Base-by-base conservation (phyloP, 1,140 invertebrate species). In the Scaptomyza hsui region DNA sequence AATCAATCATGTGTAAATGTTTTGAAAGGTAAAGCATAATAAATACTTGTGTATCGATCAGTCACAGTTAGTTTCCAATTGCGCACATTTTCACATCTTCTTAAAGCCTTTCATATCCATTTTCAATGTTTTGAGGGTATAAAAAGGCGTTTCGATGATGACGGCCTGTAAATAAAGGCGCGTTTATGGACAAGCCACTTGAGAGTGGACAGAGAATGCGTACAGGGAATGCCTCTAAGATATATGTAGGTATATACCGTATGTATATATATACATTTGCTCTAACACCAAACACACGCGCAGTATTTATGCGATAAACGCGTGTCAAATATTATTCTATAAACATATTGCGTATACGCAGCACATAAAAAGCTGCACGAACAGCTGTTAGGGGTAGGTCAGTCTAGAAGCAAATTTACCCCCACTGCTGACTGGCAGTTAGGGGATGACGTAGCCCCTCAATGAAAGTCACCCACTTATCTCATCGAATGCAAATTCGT, bases 231-330 rank as follows among this genome's bases (percentile, higher is more conserved):
- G 10, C 10, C 10, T 35, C 2, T 26, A n/a, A n/a, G n/a, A 53
- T 7, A 59, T 37, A 48, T 7, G 9, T 19, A 26, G 12, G 16
- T 21, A 35, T 15, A 13, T 18, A 29, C 32, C 4, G 24, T 5
- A 44, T 44, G 29, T 26, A 53, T 21, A 13, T 24, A 16, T 55
- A 19, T 26, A 47, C 53, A 48, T 15, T 32, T 16, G 47, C 12
- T 64, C 47, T 26, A 24, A 37, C 39, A 12, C 37, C 45, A 69
- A 41, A 69, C 52, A 59, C 61, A 53, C 53, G 62, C 41, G 42
- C 69, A 24, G 63, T 72, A 72, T 72, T 72, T 72, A 72, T 72
- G 63, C 69, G 69, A 65, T 72, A 72, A 72, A 53, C 69, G 53
- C 69, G 69, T 72, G 69, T 60, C 53, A 67, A 72, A 67, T 72